Conservation (phyloP, 1,140 invertebrate species). For the Pachypeltis micranthus region DNA sequence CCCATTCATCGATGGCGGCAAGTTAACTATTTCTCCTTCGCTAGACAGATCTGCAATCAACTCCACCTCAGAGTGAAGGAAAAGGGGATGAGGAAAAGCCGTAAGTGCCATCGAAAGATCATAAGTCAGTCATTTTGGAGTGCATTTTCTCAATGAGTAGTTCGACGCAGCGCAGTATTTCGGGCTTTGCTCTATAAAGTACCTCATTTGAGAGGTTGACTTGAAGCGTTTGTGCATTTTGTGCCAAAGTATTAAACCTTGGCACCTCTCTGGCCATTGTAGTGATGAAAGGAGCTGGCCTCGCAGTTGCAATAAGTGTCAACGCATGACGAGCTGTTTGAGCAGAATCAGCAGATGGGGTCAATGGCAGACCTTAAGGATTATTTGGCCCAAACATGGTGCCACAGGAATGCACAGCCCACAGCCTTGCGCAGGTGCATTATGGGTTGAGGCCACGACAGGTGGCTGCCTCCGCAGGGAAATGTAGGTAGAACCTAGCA, state of each 20-base stretch:
- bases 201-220: conserved; percentile 71
- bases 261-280: conserved; percentile 93
- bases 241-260: conserved; percentile 77
- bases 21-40: too few relatives aligned
- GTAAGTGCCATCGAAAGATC: too few relatives aligned
- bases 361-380: conserved; percentile 89
- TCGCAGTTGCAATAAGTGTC: conserved; percentile 86
- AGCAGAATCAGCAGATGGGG: conserved; percentile 89
- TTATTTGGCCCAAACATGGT: too few relatives aligned
- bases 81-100: too few relatives aligned
- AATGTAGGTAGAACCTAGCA: too few relatives aligned
- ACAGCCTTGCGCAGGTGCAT: too few relatives aligned
- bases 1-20: too few relatives aligned
- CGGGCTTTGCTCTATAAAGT: conserved; percentile 74
- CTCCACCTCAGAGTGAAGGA: too few relatives aligned
- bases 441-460: too few relatives aligned
- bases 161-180: conserved; percentile 89
- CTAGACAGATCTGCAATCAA: too few relatives aligned
- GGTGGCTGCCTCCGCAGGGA: too few relatives aligned
- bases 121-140: conserved; percentile 79
- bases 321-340: conserved; percentile 89
- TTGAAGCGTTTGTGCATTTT: conserved; percentile 74
- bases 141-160: conserved; percentile 95
- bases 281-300: conserved; percentile 91
- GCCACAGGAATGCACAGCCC: too few relatives aligned